Evolutionary conservation across 2,888 invertebrate genomes (phyloP).

Genomic region (Stomorhina lunata): DNA sequence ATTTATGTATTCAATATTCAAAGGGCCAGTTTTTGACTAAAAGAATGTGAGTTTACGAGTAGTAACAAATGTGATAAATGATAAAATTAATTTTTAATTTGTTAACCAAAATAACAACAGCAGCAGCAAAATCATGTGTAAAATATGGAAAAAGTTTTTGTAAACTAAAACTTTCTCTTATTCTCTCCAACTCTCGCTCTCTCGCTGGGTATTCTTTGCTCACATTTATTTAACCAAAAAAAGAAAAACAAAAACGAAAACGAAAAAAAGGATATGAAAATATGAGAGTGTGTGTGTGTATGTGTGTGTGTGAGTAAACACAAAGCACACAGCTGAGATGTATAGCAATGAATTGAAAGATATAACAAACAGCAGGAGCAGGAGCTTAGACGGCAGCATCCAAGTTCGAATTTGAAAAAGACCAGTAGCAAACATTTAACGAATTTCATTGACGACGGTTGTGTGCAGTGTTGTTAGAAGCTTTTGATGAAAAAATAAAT

Average conservation of each 20-base stretch:
- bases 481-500: slow-evolving; percentile 63
- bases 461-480: slow-evolving; percentile 75
- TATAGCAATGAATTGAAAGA: slow-evolving; percentile 51
- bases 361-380: slow-evolving; percentile 61
- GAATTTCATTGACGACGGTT: slow-evolving; percentile 79
- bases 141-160: neutral
- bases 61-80: too few species aligned
- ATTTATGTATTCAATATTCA: too few species aligned
- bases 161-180: slow-evolving; percentile 1
- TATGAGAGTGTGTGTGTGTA: neutral
- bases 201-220: neutral
- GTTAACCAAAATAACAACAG: neutral
- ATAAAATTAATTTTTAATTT: too few species aligned
- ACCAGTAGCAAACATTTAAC: slow-evolving; percentile 75
- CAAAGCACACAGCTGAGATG: slow-evolving; percentile 59
- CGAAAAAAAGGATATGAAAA: too few species aligned
- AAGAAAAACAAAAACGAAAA: neutral
- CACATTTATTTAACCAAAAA: neutral
- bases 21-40: too few species aligned
- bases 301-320: slow-evolving; percentile 26
- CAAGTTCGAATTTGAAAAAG: slow-evolving; percentile 51
- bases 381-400: slow-evolving; percentile 59
- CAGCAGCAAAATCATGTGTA: neutral
- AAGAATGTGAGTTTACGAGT: too few species aligned
- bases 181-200: slow-evolving; percentile 39